Conservation (phyloP, 2,797 vertebrate genomes). For the Syndactyla subalaris region DNA sequence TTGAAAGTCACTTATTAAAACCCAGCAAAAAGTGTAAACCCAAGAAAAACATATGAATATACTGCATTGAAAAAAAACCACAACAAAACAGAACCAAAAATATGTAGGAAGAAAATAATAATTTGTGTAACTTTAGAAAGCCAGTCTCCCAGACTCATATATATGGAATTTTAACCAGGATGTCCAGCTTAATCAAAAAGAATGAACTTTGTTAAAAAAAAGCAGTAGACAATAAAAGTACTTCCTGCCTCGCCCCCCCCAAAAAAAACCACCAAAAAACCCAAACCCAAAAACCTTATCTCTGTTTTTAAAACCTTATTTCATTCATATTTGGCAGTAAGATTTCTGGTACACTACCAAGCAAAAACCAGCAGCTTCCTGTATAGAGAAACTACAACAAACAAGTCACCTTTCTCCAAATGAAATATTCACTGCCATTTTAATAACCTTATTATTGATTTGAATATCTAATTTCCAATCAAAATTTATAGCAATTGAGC, state of each 20-base stretch:
- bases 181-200: neutral
- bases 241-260: too few relatives aligned
- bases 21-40: neutral
- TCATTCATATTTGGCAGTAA: neutral
- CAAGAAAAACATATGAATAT: neutral
- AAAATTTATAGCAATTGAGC: neutral
- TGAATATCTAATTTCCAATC: conserved; percentile 42
- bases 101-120: neutral
- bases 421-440: neutral
- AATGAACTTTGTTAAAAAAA: neutral
- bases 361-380: neutral
- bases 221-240: neutral
- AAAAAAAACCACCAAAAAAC: neutral
- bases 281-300: neutral
- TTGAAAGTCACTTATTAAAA: neutral
- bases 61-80: neutral
- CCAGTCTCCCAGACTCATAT: neutral
- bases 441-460: conserved; percentile 38
- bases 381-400: neutral
- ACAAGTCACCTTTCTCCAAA: conserved; percentile 25
- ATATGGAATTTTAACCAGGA: neutral
- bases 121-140: neutral
- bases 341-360: neutral
- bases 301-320: neutral
- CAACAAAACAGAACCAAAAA: neutral